These are phyloP conservation scores for Berghia stephanieae DNA, from an alignment of 1,140 invertebrate genomes.

Conservation along the genomic window DNA sequence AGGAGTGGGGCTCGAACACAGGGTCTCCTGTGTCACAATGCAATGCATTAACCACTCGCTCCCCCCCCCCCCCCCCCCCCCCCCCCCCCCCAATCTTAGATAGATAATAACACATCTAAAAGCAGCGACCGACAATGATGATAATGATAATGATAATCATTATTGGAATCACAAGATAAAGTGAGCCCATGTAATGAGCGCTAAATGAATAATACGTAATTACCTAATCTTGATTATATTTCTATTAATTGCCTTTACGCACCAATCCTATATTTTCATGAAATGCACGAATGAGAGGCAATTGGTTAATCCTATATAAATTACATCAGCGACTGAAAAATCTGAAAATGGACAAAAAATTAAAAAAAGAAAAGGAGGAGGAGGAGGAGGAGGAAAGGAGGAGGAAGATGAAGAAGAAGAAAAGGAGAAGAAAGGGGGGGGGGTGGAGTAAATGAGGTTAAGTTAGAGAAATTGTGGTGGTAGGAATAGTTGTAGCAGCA, in stretches of 20 bases:
- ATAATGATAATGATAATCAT: too few species aligned
- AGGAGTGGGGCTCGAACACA: too few species aligned
- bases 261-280: too few species aligned
- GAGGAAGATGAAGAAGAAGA: background rate
- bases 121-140: too few species aligned
- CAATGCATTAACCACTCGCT: too few species aligned
- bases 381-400: slow-evolving; percentile 14
- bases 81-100: too few species aligned
- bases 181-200: too few species aligned
- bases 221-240: background rate
- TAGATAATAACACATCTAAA: too few species aligned
- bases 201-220: too few species aligned
- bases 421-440: background rate
- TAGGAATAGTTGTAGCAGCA: background rate
- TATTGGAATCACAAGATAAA: too few species aligned
- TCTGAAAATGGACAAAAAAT: background rate
- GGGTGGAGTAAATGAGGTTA: background rate
- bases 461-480: background rate
- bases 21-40: too few species aligned
- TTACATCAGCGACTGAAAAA: background rate
- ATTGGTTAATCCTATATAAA: background rate
- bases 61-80: too few species aligned
- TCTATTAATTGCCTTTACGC: background rate
- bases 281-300: background rate
- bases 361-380: background rate